phyloP scores from a whole-genome alignment of 2,797 vertebrate species.

The Jordanella pulchra region DNA sequence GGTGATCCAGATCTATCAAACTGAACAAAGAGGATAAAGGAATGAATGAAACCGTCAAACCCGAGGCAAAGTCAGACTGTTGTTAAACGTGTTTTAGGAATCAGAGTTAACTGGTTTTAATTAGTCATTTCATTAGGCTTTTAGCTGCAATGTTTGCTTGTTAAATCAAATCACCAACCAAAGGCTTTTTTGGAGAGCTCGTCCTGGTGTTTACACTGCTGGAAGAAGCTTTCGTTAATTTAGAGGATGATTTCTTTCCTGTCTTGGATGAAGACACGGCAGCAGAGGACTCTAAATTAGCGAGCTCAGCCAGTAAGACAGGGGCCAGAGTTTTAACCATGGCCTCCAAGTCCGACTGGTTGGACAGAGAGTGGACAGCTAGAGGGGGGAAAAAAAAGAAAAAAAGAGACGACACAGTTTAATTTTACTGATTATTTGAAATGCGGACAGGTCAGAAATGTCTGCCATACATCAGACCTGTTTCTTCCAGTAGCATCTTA shows the following conservation, averaged over 20 bases:
- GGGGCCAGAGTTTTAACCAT: constrained; percentile 80
- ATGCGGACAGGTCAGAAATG: not conserved
- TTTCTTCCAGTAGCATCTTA: constrained; percentile 72
- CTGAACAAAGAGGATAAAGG: not conserved
- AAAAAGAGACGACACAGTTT: not conserved
- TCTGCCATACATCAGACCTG: constrained; percentile 67
- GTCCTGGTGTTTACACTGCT: not conserved
- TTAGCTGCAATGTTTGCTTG: not conserved
- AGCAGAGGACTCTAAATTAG: constrained; percentile 75
- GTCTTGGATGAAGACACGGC: not conserved
- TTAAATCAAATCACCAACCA: constrained; percentile 14
- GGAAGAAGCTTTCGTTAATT: not conserved
- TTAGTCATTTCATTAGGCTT: no score
- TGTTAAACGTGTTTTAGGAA: no score
- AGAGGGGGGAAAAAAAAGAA: not conserved
- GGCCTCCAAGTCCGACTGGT: constrained; percentile 71
- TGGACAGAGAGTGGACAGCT: constrained; percentile 58
- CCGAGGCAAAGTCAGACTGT: no score
- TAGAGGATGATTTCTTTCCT: not conserved
- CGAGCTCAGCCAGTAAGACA: constrained; percentile 78
- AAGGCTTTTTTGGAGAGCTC: constrained; percentile 6
- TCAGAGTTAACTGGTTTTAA: no score
- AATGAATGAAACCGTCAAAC: no score
- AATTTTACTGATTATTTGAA: not conserved
- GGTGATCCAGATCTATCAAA: constrained; percentile 1